These are phyloP conservation scores for Siderastrea radians DNA, from an alignment of 92 coral and sea anemone species.

Conservation along the genomic window DNA sequence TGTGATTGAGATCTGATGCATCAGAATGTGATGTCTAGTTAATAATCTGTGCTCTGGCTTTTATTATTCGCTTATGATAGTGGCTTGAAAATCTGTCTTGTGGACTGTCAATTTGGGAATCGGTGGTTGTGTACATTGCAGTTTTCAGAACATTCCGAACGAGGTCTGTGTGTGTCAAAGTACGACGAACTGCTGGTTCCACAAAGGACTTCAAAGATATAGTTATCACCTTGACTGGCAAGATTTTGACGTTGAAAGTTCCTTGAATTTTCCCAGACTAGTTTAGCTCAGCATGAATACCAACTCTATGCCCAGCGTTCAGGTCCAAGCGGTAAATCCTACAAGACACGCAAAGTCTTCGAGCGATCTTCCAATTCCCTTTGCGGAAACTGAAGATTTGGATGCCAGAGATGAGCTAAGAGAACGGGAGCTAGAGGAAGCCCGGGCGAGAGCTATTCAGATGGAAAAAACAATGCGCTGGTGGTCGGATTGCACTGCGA, in stretches of 20 bases:
- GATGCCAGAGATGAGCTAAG: slow-evolving; percentile 86
- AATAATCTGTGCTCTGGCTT: slow-evolving; percentile 6
- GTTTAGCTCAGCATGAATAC: slow-evolving; percentile 26
- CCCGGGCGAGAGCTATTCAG: slow-evolving; percentile 95
- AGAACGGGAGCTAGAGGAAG: slow-evolving; percentile 94
- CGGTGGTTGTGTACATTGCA: not conserved
- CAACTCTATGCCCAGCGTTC: not conserved
- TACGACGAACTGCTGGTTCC: not conserved
- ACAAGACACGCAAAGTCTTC: slow-evolving; percentile 29
- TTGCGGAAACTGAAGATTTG: slow-evolving; percentile 66
- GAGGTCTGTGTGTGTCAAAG: not conserved
- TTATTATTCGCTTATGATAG: not conserved
- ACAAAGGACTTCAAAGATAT: not conserved
- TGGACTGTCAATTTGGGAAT: not conserved
- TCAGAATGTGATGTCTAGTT: slow-evolving; percentile 15
- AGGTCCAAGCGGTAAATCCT: slow-evolving; percentile 30
- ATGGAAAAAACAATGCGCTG: slow-evolving; percentile 99
- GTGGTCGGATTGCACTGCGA: slow-evolving; percentile 99
- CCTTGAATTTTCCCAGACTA: not conserved
- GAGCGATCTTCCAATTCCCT: slow-evolving; percentile 28
- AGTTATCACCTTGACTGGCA: not conserved
- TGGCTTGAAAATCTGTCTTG: slow-evolving; percentile 5
- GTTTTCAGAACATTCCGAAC: not conserved
- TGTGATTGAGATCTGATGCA: slow-evolving; percentile 13
- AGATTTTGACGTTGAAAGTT: not conserved